Evolutionary conservation across 2,888 invertebrate genomes (phyloP), one percentile per base, ranked within the genome.

Genomic region (Lasioglossum pauxillum): DNA sequence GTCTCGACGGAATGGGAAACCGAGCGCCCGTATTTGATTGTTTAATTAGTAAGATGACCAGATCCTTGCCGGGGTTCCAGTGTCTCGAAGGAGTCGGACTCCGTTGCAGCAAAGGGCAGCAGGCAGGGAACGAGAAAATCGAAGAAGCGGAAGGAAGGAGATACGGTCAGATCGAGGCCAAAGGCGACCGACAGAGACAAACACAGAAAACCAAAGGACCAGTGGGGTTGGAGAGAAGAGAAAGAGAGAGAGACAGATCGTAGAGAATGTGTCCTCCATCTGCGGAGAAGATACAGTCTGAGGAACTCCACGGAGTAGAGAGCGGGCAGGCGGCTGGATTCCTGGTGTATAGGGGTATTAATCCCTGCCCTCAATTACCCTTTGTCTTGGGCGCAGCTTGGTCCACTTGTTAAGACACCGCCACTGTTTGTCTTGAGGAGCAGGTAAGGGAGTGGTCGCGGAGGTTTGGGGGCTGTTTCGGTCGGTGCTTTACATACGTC

Each of bases 361-460:
- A 95, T 95, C 95, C 95, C 94, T 94, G 94, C 94, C 95, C 95
- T 95, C 95, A 95, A 95, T 95, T 95, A 95, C 95, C 95, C 95
- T 95, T 95, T 95, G 95, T 95, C 95, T 95, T 95, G 95, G 95
- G 95, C 94, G 92, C 94, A 94, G 95, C 95, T 95, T 95, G 95
- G 95, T 95, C 95, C 95, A 95, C 95, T 95, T 95, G 95, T 95
- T 95, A 95, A 95, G 95, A 95, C 95, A 95, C 95, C 95, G 94
- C 95, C 94, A 95, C 95, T 95, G 95, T 95, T 95, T 95, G 95
- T 95, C 95, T 95, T 95, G 93, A 94, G 93, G 92, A 94, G 92
- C 93, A 93, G 93, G 93, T 92, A 92, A 92, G 88, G 88, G 90
- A 90, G 90, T 90, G 92, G 86, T 88, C 88, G 84, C 86, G 88